Base-by-base conservation (phyloP, 2,113 vertebrate genomes). In the Danio rerio region DNA sequence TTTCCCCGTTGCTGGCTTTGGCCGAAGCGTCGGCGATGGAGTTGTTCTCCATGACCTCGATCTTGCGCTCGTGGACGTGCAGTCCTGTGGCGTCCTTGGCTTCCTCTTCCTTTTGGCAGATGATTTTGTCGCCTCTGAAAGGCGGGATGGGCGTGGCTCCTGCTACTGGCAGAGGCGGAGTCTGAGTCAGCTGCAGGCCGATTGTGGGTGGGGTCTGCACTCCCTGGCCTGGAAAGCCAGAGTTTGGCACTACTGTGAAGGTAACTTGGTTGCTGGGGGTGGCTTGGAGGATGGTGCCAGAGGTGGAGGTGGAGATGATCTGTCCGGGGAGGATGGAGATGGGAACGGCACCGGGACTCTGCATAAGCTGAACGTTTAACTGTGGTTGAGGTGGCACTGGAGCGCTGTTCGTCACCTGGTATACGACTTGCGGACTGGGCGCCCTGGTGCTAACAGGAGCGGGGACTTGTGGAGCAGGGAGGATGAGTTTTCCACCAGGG, bases 21-120 rank as follows among this genome's bases (percentile, higher is more conserved):
- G 90, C 90, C 86, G 94, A 47, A 88, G 94, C 96, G 49, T 91
- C 93, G 86, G 95, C 95, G 83, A 94, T 92, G 89, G 97, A 93
- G 77, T 97, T 96, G 92, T 99, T 99, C 91, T 99, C 98, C 97
- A 99, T 98, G 83, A 99, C 96, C 94, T 99, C 97, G 56, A 99
- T 99, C 94, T 96, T 99, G 85, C 97, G 95, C 88, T 99, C 98
- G 5, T 99, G 98, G 89, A 99, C 91, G 77, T 99, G 97, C 91
- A 99, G 96, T 92, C 97, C 98, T 78, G 98, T 97, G 88, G 96
- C 96, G 78, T 99, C 98, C 91, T 99, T 99, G 90, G 98, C 98
- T 93, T 99, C 97, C 94, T 99, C 98, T 93, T 99, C 98, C 93
- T 99, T 99, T 94, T 99, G 97, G 95, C 98, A 99, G 92, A 99